Evolutionary conservation across 2,888 invertebrate genomes (phyloP).

Genomic region (Pristionchus mayeri): DNA sequence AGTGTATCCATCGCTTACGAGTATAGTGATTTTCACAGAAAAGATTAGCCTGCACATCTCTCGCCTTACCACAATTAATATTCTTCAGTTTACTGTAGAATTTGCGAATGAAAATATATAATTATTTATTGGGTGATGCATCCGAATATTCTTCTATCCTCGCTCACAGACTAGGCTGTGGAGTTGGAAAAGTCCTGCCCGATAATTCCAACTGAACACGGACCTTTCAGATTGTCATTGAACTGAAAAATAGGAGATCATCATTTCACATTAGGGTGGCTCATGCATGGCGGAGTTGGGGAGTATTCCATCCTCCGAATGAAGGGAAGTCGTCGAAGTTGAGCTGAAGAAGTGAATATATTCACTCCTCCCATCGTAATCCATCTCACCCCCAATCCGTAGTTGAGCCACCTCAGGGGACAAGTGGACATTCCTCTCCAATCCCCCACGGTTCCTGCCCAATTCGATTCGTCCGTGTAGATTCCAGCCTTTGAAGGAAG

Average conservation of each 20-base stretch:
- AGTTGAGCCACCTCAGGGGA: background rate
- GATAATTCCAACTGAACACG: background rate
- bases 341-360: background rate
- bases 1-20: too few species aligned
- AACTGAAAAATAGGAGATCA: too few species aligned
- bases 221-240: background rate
- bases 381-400: background rate
- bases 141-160: too few species aligned
- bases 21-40: too few species aligned
- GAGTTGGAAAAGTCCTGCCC: too few species aligned
- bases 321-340: background rate
- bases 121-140: too few species aligned
- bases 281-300: background rate
- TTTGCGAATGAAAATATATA: too few species aligned
- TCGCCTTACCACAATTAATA: too few species aligned
- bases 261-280: too few species aligned
- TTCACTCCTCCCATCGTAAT: background rate
- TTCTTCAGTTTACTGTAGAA: too few species aligned
- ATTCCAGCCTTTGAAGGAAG: background rate
- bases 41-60: too few species aligned
- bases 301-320: background rate
- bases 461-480: background rate
- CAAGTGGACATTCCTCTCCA: background rate
- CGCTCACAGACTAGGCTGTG: too few species aligned
- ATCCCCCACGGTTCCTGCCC: background rate